These are phyloP conservation scores for Scaptodrosophila latifasciaeformis DNA, from an alignment of 2,888 invertebrate species.

Conservation along the genomic window DNA sequence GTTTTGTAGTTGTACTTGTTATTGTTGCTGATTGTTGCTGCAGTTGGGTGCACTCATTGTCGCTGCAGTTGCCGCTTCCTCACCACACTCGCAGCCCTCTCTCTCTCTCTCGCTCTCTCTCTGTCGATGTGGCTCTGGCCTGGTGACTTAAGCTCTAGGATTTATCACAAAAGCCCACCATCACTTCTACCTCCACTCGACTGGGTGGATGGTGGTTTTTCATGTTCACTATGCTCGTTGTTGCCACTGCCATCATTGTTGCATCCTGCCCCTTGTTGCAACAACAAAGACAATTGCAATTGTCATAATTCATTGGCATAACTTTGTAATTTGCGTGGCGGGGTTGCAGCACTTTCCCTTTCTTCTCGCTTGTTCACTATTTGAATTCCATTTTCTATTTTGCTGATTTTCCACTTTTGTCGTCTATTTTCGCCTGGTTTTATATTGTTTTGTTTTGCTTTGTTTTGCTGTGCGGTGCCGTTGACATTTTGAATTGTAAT, in stretches of 20 bases:
- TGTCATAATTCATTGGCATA: constrained; percentile 45
- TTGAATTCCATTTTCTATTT: no score
- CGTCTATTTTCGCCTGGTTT: no score
- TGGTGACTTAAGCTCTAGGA: constrained; percentile 32
- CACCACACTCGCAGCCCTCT: constrained; percentile 32
- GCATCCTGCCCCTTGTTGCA: constrained; percentile 26
- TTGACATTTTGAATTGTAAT: no score
- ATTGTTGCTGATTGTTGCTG: constrained; percentile 14
- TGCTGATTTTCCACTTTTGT: no score
- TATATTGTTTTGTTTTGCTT: background rate
- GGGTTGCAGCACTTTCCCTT: no score
- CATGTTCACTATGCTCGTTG: background rate
- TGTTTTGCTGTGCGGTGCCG: no score
- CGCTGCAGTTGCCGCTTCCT: no score
- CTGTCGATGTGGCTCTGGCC: no score
- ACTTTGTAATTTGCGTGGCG: constrained; percentile 36
- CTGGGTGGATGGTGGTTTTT: background rate
- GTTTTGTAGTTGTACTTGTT: constrained; percentile 19
- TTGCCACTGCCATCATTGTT: constrained; percentile 6
- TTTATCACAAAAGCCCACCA: constrained; percentile 45
- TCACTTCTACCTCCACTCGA: constrained; percentile 1
- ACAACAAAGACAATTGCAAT: constrained; percentile 52
- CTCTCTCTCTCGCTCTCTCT: no score
- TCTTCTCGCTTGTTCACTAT: no score
- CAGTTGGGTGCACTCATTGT: constrained; percentile 10